These are phyloP conservation scores for Tiphia femorata DNA, from an alignment of 2,888 invertebrate genomes.

Conservation along the genomic window DNA sequence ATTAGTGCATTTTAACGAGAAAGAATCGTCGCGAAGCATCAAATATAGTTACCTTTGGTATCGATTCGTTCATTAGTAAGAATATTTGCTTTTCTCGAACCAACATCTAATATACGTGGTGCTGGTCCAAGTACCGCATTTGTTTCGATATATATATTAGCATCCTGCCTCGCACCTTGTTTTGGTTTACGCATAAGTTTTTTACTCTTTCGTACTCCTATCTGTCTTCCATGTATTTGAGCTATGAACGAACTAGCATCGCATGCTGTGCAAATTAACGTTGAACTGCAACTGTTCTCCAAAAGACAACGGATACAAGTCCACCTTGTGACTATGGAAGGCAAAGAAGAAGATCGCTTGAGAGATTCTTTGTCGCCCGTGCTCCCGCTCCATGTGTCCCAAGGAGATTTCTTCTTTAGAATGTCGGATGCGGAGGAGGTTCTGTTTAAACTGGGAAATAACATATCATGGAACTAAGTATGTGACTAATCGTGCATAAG, in stretches of 20 bases:
- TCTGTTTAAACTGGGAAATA: conserved; percentile 30
- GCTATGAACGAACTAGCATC: conserved; percentile 71
- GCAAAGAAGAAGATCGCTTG: conserved; percentile 59
- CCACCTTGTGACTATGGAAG: conserved; percentile 70
- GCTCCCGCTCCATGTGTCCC: conserved; percentile 58
- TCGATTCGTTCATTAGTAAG: conserved; percentile 37
- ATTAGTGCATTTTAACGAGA: too few relatives aligned
- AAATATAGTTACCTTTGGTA: conserved; percentile 33
- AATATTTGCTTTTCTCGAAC: conserved; percentile 45
- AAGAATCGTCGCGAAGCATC: neutral
- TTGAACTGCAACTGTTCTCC: conserved; percentile 75
- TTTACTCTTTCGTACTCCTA: conserved; percentile 62
- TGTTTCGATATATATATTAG: conserved; percentile 46
- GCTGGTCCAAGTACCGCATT: conserved; percentile 51
- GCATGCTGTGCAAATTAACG: conserved; percentile 81
- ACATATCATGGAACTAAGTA: too few relatives aligned
- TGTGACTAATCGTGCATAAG: too few relatives aligned
- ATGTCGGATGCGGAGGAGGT: conserved; percentile 28
- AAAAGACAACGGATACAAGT: conserved; percentile 82
- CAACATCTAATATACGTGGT: conserved; percentile 53
- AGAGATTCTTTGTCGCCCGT: conserved; percentile 37
- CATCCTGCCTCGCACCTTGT: conserved; percentile 46
- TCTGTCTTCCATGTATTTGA: conserved; percentile 57
- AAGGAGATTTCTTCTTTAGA: conserved; percentile 46
- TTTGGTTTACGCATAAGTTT: conserved; percentile 55